Conservation (phyloP, 2,888 invertebrate genomes). For the Phaonia tiefii region DNA sequence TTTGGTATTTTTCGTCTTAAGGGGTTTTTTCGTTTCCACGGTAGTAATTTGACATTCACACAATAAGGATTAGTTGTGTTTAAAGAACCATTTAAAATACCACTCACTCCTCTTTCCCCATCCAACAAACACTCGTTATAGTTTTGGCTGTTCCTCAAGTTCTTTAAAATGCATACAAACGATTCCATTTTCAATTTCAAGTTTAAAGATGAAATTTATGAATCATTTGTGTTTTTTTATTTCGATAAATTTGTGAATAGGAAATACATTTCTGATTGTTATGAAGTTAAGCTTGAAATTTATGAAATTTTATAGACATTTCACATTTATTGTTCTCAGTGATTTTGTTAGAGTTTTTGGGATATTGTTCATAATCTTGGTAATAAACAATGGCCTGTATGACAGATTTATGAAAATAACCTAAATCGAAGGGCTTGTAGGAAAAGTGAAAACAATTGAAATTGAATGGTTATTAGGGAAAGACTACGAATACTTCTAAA, state of each 20-base stretch:
- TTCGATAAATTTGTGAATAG: conserved; percentile 22
- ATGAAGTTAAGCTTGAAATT: conserved; percentile 60
- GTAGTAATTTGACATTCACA: conserved; percentile 54
- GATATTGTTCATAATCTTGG: too few species aligned
- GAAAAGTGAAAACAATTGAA: too few species aligned
- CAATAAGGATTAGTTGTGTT: conserved; percentile 63
- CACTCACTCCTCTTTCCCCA: not conserved
- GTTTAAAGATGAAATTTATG: conserved; percentile 46
- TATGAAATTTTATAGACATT: conserved; percentile 50
- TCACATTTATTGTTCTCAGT: conserved; percentile 40
- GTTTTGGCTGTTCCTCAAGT: too few species aligned
- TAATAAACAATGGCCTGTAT: conserved; percentile 21
- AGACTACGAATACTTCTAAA: too few species aligned
- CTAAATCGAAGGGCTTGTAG: not conserved
- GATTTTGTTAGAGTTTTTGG: not conserved
- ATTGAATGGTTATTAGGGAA: too few species aligned
- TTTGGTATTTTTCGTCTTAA: conserved; percentile 16
- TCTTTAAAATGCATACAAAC: conserved; percentile 34
- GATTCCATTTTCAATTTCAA: conserved; percentile 45
- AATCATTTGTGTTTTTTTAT: conserved; percentile 42
- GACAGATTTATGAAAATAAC: conserved; percentile 49
- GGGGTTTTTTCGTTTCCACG: conserved; percentile 1
- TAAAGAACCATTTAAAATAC: conserved; percentile 52
- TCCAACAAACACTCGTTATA: not conserved
- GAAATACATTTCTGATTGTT: conserved; percentile 60